Base-by-base conservation (phyloP, 2,797 vertebrate genomes). In the Clangula hyemalis region DNA sequence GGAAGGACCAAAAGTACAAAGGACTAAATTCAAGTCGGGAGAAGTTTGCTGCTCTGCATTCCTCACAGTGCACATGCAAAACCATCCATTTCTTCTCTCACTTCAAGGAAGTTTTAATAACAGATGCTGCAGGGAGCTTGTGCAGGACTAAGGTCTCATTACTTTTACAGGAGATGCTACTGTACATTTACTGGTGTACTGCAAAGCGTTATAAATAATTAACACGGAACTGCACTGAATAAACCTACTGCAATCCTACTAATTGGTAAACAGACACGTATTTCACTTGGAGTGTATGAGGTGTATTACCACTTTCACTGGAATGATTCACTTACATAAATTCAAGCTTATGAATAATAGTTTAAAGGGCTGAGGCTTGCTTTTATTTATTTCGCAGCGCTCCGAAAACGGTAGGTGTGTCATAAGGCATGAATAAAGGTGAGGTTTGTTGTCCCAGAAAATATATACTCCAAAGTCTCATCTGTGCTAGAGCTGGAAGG, bases 161-260 rank as follows among this genome's bases (percentile, higher is more conserved):
- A 75, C 88, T 95, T 82, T 94, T 53, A 21, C 72, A 95, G 70
- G 79, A 95, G 90, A 85, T 60, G 80, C 90, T 95, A 16, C 87
- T 64, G 82, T 72, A 79, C 91, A 6, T 88, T 88, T 90, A 38
- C 75, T 79, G 30, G 77, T 10, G 73, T 87, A 19, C 78, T 24
- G 36, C 90, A 74, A 89, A 94, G 74, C 6, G n/a, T 73, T 86
- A 94, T 94, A 87, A 95, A 97, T 96, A 94, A 96, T 96, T 91
- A 93, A 96, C 62, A 32, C 32, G 34, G 39, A 73, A 80, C 94
- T 80, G 38, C 77, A 41, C 39, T 1, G 19, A 83, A 73, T 89
- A 82, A 91, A 94, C 79, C 71, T 61, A 27, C 94, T 94, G 87
- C 87, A 60, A 83, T 68, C 71, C 85, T 21, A 7, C 81, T 96